Evolutionary conservation across 2,888 invertebrate genomes (phyloP), one percentile per base, ranked within the genome.

Genomic region (Gisinianus flammeolus): DNA sequence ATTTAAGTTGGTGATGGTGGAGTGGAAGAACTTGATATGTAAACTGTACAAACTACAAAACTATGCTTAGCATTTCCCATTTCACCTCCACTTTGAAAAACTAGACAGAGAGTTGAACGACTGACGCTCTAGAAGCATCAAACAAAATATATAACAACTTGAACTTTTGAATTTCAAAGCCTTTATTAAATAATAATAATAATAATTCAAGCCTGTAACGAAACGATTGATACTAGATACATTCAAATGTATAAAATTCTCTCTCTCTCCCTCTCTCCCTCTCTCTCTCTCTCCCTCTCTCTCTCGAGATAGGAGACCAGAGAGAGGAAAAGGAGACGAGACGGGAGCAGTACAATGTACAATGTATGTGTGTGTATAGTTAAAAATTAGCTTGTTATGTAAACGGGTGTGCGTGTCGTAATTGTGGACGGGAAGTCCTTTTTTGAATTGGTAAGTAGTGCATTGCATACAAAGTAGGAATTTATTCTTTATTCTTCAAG

Each of bases 311-410:
- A n/a, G n/a, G n/a, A n/a, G n/a, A n/a, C n/a, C n/a, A n/a, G n/a
- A 67, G 31, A 33, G 16, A 67, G 67, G 44, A 44, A 44, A 44
- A 44, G 44, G 22, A 58, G 58, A 10, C 64, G 28, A 26, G 24
- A 62, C 24, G n/a, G 24, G 24, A 1, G 62, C 28, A 62, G 26
- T 62, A 30, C 44, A 54, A 35, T 52, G 26, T n/a, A n/a, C 70
- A 70, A 70, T 70, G 52, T 66, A 58, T 28, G 22, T 33, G n/a
- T n/a, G n/a, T 33, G 52, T 64, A 26, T 64, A 68, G 35, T 33
- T 76, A 69, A 69, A 76, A 76, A 76, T 76, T 76, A 76, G 69
- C 76, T 76, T 68, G 76, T 69, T 76, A 76, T 69, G 76, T 76
- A 76, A 76, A 69, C 76, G 73, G 68, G 68, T 76, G 76, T 76